Evolutionary conservation across 1,140 invertebrate genomes (phyloP), one percentile per base, ranked within the genome.

Genomic region (Anastatus disparis): DNA sequence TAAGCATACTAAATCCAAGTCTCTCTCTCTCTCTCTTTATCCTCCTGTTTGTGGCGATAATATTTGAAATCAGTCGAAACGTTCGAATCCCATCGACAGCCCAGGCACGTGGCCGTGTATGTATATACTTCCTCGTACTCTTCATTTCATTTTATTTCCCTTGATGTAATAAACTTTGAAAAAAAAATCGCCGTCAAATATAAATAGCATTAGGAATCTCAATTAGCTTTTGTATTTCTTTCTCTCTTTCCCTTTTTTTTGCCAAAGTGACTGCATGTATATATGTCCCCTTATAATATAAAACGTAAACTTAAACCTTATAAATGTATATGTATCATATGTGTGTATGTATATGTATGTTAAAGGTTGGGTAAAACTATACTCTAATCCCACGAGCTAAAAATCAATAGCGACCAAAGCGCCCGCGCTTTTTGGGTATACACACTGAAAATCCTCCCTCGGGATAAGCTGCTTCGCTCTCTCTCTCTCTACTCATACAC

Each of bases 381-480:
- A 42, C 62, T 84, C 77, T 86, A 86, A 86, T 86, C 84, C 81
- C n/a, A 79, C 75, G 76, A 83, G 81, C 82, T 84, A 83, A 86
- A 86, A 86, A 86, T 86, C 84, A 85, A 86, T 86, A 86, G n/a
- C 82, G 76, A n/a, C 77, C 76, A 76, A 78, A 17, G 78, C 55
- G 56, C 20, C 22, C 55, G 31, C 55, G 31, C 2, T 55, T 29
- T 24, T 13, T 3, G 17, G n/a, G 2, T 13, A 26, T 9, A 2
- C n/a, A n/a, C n/a, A 22, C 78, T 40, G 76, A 83, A n/a, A 85
- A 85, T 81, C 81, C 82, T 82, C 83, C 84, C 84, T 78, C 77
- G 82, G 83, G 84, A 86, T 86, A 85, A 86, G 82, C 84, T 78
- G 82, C 75, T 77, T n/a, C n/a, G n/a, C n/a, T n/a, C n/a, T n/a